Evolutionary conservation across 1,140 invertebrate genomes (phyloP), one percentile per base, ranked within the genome.

Genomic region (Octopus bimaculoides): DNA sequence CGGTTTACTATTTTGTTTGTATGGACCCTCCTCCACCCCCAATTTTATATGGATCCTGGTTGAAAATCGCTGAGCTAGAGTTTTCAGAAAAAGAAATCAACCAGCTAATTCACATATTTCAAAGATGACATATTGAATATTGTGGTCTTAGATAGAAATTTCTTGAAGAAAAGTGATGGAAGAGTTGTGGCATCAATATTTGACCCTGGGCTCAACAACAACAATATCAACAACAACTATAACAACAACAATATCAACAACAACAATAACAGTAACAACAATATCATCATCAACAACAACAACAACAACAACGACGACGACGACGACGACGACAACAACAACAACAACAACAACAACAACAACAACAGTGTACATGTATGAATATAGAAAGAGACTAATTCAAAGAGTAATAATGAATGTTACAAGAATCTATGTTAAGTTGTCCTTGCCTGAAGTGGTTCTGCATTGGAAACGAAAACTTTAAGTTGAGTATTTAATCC

Each of bases 371-470:
- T 2, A 12, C 9, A 61, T 61, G 17, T 12, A 12, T 12, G 17
- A 12, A 61, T 12, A 12, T 12, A 61, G 9, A 61, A 61, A 12
- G 17, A 61, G 9, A 61, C 9, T 61, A 61, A 61, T 61, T 12
- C 9, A 2, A 61, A 61, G 9, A 61, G 17, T 61, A 61, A 61
- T 61, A 61, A 61, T 61, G 56, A 61, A 12, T 12, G 17, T 61
- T 12, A 61, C 17, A 61, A 61, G 9, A 61, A 61, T 41, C 26
- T 41, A 3, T 41, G 26, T 41, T 41, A 41, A 41, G 26, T 41
- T 41, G 61, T 66, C 12, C 41, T 74, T 52, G 82, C 83, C 83
- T 83, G 83, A 56, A 77, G 82, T 4, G 83, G 78, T 75, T 83
- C 83, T 12, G 83, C 83, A 75, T 81, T 73, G 0, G 78, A 80